Evolutionary conservation across 2,113 vertebrate genomes (phyloP), one percentile per base, ranked within the genome.

Genomic region (Arizona elegans): DNA sequence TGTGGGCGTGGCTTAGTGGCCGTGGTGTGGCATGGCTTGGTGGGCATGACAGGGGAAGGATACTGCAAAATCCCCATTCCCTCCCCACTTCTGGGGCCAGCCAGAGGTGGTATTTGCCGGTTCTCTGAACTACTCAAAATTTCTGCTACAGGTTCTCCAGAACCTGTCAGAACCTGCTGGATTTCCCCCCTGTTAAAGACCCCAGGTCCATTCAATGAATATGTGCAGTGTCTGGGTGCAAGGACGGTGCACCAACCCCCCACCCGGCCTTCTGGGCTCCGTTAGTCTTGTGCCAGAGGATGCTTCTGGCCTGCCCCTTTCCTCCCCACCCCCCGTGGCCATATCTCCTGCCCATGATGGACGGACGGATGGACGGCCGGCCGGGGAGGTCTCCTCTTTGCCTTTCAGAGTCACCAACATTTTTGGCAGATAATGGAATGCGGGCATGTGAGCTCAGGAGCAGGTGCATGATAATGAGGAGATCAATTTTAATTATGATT

Each of bases 401-500:
- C 97, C 96, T 98, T 97, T 97, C 98, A 98, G 96, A 95, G 95
- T 95, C 75, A 9, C 17, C 97, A 97, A 98, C 97, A 98, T 97
- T 98, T 98, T 98, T 96, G 96, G 96, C 93, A 94, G 92, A 94
- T 97, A 98, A 98, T 98, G 96, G 97, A 97, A 97, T 96, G 91
- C 97, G 95, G 97, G 97, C 97, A 97, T 96, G 96, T 90, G 94
- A 97, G 96, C 96, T 94, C 97, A 96, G 97, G 97, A 98, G 97
- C 98, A 98, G 98, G 98, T 98, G 98, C 98, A 98, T 98, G 98
- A 96, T 98, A 98, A 98, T 98, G 97, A 98, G 98, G 98, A 98
- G 98, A 98, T 99, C 98, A 98, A 98, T 98, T 98, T 98, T 98
- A 98, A 98, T 99, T 98, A 98, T 97, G 97, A 98, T 98, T 98